phyloP scores from a whole-genome alignment of 1,140 invertebrate genomes.

The Calosoma granatense region DNA sequence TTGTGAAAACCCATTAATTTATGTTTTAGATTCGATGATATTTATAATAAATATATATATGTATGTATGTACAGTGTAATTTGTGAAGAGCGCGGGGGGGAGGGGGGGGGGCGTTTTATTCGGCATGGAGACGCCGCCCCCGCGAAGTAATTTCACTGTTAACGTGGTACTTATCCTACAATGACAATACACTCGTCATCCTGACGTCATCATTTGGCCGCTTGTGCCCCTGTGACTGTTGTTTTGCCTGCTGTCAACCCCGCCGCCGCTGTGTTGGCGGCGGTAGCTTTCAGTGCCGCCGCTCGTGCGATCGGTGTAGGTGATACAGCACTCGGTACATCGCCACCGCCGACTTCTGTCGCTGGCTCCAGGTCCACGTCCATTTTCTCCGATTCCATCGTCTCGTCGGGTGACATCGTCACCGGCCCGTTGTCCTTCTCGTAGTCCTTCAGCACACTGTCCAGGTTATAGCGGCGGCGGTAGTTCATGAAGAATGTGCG shows the following conservation, averaged over 20 bases:
- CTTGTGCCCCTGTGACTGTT: too few species aligned
- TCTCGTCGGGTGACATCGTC: slow-evolving; percentile 3
- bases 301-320: not conserved
- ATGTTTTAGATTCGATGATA: too few species aligned
- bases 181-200: too few species aligned
- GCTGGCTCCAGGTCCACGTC: not conserved
- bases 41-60: too few species aligned
- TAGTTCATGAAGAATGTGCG: slow-evolving; percentile 86
- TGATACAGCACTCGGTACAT: not conserved
- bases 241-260: too few species aligned
- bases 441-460: slow-evolving; percentile 79
- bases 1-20: too few species aligned
- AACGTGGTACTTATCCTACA: too few species aligned
- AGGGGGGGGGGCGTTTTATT: too few species aligned
- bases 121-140: too few species aligned
- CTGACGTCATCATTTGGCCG: not conserved
- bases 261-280: not conserved
- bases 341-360: not conserved
- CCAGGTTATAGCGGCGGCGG: slow-evolving; percentile 80
- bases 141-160: too few species aligned
- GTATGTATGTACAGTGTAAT: too few species aligned
- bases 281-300: not conserved
- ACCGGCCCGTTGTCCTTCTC: slow-evolving; percentile 61
- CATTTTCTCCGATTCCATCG: slow-evolving; percentile 2
- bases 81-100: too few species aligned